A percentile compares a stretch with the other conserved stretches of the same genome.
These are phyloP conservation scores for Eristalinus aeneus DNA, from an alignment of 2,888 invertebrate species.

Conservation along the genomic window DNA sequence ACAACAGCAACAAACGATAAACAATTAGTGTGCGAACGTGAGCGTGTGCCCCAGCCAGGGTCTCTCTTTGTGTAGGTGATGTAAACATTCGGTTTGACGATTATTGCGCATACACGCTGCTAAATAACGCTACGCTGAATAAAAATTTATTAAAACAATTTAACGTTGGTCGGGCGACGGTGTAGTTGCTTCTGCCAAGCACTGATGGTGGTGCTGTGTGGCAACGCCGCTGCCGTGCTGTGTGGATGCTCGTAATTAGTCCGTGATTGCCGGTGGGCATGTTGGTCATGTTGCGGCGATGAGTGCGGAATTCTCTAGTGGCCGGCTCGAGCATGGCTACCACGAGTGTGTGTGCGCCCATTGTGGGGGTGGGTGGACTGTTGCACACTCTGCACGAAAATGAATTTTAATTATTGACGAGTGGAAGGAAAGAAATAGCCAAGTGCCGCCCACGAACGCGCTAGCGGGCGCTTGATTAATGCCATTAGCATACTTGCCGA, in stretches of 20 bases:
- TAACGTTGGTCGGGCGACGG: conserved; percentile 24
- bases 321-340: conserved; percentile 30
- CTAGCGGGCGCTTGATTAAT: conserved; percentile 69
- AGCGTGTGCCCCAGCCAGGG: conserved; percentile 17
- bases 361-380: conserved; percentile 44
- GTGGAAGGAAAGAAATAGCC: conserved; percentile 10
- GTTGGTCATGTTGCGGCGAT: conserved; percentile 25
- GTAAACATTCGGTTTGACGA: conserved; percentile 66
- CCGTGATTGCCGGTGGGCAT: conserved; percentile 65
- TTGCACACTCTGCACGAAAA: conserved; percentile 56
- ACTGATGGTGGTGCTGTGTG: not conserved
- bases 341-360: conserved; percentile 6
- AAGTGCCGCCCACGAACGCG: conserved; percentile 63
- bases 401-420: conserved; percentile 62
- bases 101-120: conserved; percentile 59
- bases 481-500: conserved; percentile 59
- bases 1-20: conserved; percentile 56
- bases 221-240: not conserved
- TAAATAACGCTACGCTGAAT: conserved; percentile 53
- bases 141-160: conserved; percentile 69
- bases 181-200: not conserved
- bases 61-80: conserved; percentile 67
- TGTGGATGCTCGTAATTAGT: conserved; percentile 62
- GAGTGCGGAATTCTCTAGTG: not conserved
- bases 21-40: conserved; percentile 65